A percentile compares a stretch with the other conserved stretches of the same genome.
These are phyloP conservation scores for Caenorhabditis panamensis DNA, from an alignment of 2,888 invertebrate genomes.

Conservation along the genomic window DNA sequence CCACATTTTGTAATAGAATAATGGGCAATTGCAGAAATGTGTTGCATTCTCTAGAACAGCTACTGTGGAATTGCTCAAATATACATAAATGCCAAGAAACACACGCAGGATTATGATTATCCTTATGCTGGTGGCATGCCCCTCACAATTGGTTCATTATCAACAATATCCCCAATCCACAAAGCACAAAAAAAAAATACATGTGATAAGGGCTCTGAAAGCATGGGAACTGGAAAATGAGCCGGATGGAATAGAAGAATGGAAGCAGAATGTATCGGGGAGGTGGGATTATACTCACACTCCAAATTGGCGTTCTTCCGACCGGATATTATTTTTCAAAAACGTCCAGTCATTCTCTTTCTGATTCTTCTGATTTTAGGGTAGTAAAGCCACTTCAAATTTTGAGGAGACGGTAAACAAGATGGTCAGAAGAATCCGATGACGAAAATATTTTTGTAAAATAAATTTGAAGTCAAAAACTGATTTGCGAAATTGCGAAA, in stretches of 20 bases:
- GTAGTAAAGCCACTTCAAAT: not conserved
- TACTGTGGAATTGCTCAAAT: too few relatives aligned
- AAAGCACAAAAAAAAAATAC: not conserved
- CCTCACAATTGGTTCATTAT: not conserved
- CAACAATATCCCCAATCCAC: not conserved
- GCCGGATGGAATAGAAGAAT: not conserved
- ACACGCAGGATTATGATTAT: not conserved
- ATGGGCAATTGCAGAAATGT: too few relatives aligned
- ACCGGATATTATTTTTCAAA: conserved; percentile 25
- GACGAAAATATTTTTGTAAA: not conserved
- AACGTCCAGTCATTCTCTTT: not conserved
- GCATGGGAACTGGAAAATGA: too few relatives aligned
- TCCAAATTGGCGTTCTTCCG: conserved; percentile 25
- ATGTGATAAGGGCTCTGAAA: not conserved
- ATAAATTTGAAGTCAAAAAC: too few relatives aligned
- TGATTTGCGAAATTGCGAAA: too few relatives aligned
- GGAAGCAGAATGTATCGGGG: not conserved
- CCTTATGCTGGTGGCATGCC: too few relatives aligned
- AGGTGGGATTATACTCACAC: conserved; percentile 22
- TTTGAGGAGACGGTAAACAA: not conserved
- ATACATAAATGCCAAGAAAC: not conserved
- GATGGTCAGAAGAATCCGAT: not conserved
- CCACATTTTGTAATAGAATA: too few relatives aligned
- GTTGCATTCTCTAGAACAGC: too few relatives aligned
- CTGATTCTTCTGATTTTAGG: not conserved